These are phyloP conservation scores for Hirtodrosophila duncani DNA, from an alignment of 2,888 invertebrate species.

Conservation along the genomic window DNA sequence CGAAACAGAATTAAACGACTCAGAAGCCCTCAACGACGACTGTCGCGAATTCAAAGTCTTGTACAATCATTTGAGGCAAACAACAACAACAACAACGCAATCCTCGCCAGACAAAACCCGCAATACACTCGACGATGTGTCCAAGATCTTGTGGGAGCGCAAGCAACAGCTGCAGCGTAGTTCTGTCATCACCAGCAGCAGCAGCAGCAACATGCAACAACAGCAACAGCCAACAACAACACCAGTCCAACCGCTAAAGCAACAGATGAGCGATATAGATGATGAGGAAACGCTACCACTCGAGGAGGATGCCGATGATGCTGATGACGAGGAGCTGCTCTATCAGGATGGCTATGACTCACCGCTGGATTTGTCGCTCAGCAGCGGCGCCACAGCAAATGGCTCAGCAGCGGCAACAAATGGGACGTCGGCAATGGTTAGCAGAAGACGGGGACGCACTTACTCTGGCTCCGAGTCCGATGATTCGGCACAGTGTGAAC, in stretches of 20 bases:
- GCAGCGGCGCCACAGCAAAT: conserved; percentile 71
- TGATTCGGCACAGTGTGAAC: conserved; percentile 78
- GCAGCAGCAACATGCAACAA: conserved; percentile 19
- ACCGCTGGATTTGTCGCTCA: conserved; percentile 88
- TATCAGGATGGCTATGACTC: conserved; percentile 81
- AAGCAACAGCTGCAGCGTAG: conserved; percentile 60
- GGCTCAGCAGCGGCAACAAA: conserved; percentile 44
- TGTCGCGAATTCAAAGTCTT: conserved; percentile 75
- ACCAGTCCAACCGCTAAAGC: conserved; percentile 17
- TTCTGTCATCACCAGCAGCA: conserved; percentile 55
- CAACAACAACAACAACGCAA: conserved; percentile 15
- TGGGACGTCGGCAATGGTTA: conserved; percentile 21
- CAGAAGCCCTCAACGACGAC: conserved; percentile 31
- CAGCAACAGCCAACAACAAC: conserved; percentile 9
- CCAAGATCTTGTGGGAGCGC: conserved; percentile 57
- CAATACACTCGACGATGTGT: conserved; percentile 62
- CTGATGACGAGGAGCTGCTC: conserved; percentile 56
- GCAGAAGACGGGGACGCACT: conserved; percentile 78
- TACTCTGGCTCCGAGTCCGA: conserved; percentile 90
- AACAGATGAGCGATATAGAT: conserved; percentile 57
- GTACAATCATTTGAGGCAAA: conserved; percentile 75
- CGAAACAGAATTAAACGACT: conserved; percentile 1
- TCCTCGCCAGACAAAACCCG: conserved; percentile 55
- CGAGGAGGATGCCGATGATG: conserved; percentile 59
- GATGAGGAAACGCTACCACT: conserved; percentile 59